Conservation (phyloP, 2,888 invertebrate genomes). For the Folsomia candida region DNA sequence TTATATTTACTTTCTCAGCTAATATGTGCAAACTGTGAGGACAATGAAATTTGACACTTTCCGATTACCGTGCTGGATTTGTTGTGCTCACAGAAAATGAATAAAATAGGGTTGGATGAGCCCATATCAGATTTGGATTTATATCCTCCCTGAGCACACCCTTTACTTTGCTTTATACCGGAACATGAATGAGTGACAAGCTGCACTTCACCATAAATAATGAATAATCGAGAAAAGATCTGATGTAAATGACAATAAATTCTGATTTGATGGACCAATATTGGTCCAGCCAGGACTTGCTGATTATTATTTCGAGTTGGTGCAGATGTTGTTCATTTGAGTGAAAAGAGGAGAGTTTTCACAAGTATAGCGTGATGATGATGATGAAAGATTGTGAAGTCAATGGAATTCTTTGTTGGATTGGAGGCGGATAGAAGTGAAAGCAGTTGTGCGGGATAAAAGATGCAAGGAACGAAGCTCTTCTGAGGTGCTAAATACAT, state of each 20-base stretch:
- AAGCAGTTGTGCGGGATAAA: slow-evolving; percentile 20
- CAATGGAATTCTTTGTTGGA: slow-evolving; percentile 15
- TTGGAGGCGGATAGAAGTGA: slow-evolving; percentile 9
- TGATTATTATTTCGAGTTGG: background rate
- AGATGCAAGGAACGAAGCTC: slow-evolving; percentile 2
- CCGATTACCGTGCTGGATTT: no score
- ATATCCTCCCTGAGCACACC: no score
- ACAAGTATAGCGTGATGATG: background rate
- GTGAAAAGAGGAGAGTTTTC: background rate
- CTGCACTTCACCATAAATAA: no score
- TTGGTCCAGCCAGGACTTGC: background rate
- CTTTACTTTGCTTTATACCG: no score
- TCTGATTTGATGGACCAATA: background rate
- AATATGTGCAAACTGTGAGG: no score
- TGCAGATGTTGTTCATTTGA: slow-evolving; percentile 13
- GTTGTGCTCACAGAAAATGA: no score
- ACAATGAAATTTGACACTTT: no score
- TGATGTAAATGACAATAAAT: background rate
- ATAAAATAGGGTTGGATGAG: no score
- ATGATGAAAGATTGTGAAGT: slow-evolving; percentile 18
- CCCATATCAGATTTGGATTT: no score
- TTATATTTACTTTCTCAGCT: no score
- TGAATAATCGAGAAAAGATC: background rate
- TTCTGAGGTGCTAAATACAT: slow-evolving; percentile 20
- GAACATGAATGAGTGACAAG: no score